Evolutionary conservation across 2,797 vertebrate species (phyloP), one percentile per base, ranked within the genome.

Genomic region (Atherinosoma microstoma): DNA sequence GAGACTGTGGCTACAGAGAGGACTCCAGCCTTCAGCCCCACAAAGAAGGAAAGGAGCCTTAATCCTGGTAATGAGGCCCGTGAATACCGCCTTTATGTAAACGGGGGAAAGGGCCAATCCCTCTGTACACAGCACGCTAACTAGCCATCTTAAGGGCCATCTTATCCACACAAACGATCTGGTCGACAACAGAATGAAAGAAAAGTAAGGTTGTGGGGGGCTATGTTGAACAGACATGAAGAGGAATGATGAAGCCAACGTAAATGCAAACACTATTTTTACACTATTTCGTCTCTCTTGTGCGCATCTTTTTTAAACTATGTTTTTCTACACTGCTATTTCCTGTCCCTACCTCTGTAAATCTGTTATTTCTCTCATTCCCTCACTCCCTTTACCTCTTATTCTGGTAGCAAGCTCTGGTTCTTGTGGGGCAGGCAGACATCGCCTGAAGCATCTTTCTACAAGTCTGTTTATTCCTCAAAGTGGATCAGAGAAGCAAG

Each of bases 41-140:
- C 86, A 90, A 93, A 91, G 84, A 75, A 81, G 84, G 78, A 87
- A 87, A 90, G 80, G 67, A 91, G 89, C 83, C 90, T 87, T 95
- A 95, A 95, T 92, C 94, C 95, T 92, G 92, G 92, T 95, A 95
- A 95, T 95, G 95, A 95, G 94, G 90, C 84, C 78, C 63, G 90
- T 94, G 94, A 95, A 95, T 94, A 85, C 88, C 83, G 91, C 83
- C 91, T 94, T 95, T 95, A 94, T 94, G 94, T 93, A 92, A 87
- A 92, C 16, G 78, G 91, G 92, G 91, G 90, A 94, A 93, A 94
- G 88, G 93, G 92, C 91, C 92, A 93, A 95, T 93, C 94, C 93
- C 91, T 94, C 94, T 93, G 94, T 92, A 95, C 93, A 93, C 90
- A 90, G 88, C 88, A 82, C 64, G 74, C 86, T 90, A 94, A 94